Percentiles rank a stretch among this genome's conserved stretches.
These are phyloP conservation scores for Bombus superbus DNA, from an alignment of 1,140 invertebrate species.

Conservation along the genomic window DNA sequence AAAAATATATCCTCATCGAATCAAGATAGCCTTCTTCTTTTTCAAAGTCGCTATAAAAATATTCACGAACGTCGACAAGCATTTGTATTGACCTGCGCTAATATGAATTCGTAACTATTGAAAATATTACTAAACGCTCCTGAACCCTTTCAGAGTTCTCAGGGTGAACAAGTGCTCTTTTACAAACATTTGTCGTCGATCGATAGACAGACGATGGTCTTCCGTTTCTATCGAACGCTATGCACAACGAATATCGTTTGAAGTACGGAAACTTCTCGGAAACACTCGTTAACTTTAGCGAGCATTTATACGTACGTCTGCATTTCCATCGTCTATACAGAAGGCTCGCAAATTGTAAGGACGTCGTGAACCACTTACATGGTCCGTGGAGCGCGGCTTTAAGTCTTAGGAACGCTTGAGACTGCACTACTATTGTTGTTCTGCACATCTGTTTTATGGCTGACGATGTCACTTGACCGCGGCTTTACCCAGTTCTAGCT, in stretches of 20 bases:
- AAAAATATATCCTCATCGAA: too few species aligned
- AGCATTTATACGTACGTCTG: background rate
- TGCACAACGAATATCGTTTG: background rate
- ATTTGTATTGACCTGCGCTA: too few species aligned
- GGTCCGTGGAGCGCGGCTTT: background rate
- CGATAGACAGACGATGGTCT: background rate
- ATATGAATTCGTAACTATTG: too few species aligned
- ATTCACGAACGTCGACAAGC: too few species aligned
- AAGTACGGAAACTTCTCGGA: background rate
- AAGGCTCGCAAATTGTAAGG: background rate
- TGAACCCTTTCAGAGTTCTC: too few species aligned
- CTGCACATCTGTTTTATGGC: background rate
- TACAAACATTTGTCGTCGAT: background rate
- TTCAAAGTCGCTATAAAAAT: too few species aligned
- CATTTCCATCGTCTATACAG: background rate
- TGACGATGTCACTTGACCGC: background rate
- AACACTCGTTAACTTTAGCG: background rate
- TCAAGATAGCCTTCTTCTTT: too few species aligned
- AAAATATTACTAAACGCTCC: too few species aligned
- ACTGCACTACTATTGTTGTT: background rate
- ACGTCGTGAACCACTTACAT: background rate
- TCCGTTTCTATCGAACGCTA: background rate
- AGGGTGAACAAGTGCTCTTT: too few species aligned
- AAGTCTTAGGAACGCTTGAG: background rate
- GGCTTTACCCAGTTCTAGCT: background rate